Base-by-base conservation (phyloP, 1,140 invertebrate genomes). In the Aporrectodea caliginosa region DNA sequence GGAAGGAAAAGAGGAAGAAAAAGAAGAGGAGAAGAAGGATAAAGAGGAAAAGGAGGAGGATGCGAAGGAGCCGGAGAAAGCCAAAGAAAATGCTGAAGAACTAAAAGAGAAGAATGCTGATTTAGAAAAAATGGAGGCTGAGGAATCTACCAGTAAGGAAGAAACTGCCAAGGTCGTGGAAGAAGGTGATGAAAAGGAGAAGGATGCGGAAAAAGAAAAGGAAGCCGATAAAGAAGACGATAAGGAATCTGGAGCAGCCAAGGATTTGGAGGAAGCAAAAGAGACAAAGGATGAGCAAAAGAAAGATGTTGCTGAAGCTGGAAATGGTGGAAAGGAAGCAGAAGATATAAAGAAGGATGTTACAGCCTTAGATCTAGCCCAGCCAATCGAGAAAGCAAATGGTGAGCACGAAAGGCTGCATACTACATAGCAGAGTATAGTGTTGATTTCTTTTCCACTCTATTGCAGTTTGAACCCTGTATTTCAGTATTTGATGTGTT, bases 321-420 rank as follows among this genome's bases (percentile, higher is more conserved):
- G 80, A 30, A 82, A 82, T 34, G 81, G 80, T 1, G 84, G 84
- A 33, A 82, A 85, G n/a, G n/a, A n/a, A n/a, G n/a, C n/a, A n/a
- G n/a, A n/a, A n/a, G n/a, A n/a, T n/a, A n/a, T n/a, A n/a, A n/a
- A n/a, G n/a, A n/a, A n/a, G n/a, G n/a, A n/a, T n/a, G n/a, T n/a
- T n/a, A n/a, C n/a, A n/a, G n/a, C n/a, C n/a, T n/a, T n/a, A n/a
- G n/a, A n/a, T n/a, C n/a, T n/a, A n/a, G n/a, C n/a, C n/a, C n/a
- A n/a, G n/a, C n/a, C n/a, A n/a, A n/a, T n/a, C n/a, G n/a, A n/a
- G n/a, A n/a, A n/a, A n/a, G n/a, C n/a, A n/a, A n/a, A n/a, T n/a
- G n/a, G n/a, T n/a, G n/a, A n/a, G n/a, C n/a, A n/a, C n/a, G n/a
- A n/a, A n/a, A n/a, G n/a, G n/a, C n/a, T n/a, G n/a, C n/a, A n/a